Conservation (phyloP, 1,140 invertebrate species). For the Psix sp. region DNA sequence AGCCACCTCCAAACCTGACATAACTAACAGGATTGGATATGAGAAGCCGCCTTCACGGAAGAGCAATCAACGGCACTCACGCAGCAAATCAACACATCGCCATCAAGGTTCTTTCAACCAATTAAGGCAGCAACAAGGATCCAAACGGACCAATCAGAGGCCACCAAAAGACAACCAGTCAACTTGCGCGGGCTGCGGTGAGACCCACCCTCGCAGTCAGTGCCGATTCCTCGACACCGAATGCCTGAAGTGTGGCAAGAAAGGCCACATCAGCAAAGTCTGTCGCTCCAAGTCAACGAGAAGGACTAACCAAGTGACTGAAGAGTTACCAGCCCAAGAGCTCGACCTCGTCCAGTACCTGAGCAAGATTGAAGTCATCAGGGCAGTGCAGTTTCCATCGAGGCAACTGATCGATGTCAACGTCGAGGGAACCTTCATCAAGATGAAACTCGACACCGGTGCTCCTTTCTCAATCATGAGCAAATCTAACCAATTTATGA, state of each 20-base stretch:
- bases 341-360: conserved; percentile 3
- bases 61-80: not conserved
- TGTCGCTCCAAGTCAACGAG: too few species aligned
- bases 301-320: too few species aligned
- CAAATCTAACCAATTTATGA: not conserved
- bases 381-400: not conserved
- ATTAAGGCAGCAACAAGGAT: not conserved
- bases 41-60: not conserved
- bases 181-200: conserved; percentile 29
- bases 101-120: too few species aligned
- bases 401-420: conserved; percentile 12
- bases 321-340: too few species aligned
- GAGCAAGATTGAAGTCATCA: not conserved
- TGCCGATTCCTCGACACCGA: conserved; percentile 26
- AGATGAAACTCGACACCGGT: conserved; percentile 28
- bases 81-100: not conserved
- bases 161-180: not conserved
- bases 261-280: too few species aligned
- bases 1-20: conserved; percentile 1
- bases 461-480: conserved; percentile 5
- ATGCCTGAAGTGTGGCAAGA: too few species aligned
- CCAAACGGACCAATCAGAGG: not conserved
- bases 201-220: conserved; percentile 7
- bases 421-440: conserved; percentile 16
- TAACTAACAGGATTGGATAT: conserved; percentile 13